Evolutionary conservation across 2,888 invertebrate genomes (phyloP), one percentile per base, ranked within the genome.

Genomic region (Conchocele bisecta): DNA sequence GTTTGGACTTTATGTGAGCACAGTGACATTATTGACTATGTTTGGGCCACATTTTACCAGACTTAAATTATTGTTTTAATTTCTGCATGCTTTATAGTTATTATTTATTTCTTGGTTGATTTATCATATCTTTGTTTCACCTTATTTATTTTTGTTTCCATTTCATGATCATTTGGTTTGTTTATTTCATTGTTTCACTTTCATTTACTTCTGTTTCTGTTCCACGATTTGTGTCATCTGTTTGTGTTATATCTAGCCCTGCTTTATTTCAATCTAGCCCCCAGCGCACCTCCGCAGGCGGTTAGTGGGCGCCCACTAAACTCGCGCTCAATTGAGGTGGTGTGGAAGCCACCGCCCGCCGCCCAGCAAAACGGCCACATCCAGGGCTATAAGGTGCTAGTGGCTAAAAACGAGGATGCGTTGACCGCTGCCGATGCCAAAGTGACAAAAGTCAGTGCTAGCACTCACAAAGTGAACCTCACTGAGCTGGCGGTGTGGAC

Each of bases 241-340:
- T n/a, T n/a, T n/a, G n/a, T n/a, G n/a, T n/a, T n/a, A n/a, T n/a
- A n/a, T n/a, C n/a, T n/a, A n/a, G 68, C 69, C 67, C 57, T 72
- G 53, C 78, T 70, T 75, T 73, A 64, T 72, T 86, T 91, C 79
- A 37, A 50, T 68, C 58, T 85, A 98, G 98, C 97, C 93, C 98
- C 98, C 91, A 97, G 97, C 92, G 97, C 97, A 90, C 97, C 98
- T 89, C 98, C 98, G 90, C 95, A 95, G 94, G 96, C 97, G 93
- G 96, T 98, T 92, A 94, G 94, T 86, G 97, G 96, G 83, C 94
- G 94, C 92, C 95, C 98, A 86, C 94, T 95, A 91, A 70, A 63
- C 53, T 96, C 98, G 82, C 97, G 96, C 77, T 94, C 96, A 83
- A 95, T 99, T 89, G 94, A 95, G 86, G 95, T 98, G 87, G 94